Conservation (phyloP, 2,888 invertebrate species). For the Ophioninae sp. region DNA sequence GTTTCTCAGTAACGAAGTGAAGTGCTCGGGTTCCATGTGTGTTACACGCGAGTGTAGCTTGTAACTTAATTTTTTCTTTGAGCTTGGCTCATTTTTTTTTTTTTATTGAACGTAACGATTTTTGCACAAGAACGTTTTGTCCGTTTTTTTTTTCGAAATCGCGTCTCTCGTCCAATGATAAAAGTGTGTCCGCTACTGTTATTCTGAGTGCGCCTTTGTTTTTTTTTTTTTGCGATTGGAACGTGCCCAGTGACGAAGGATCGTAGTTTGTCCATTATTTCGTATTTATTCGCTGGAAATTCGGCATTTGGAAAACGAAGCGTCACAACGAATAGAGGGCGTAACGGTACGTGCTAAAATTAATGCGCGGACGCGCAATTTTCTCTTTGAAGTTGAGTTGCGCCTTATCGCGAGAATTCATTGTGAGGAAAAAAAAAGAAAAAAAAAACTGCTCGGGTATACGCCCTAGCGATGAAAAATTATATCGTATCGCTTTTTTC, state of each 20-base stretch:
- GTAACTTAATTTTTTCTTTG: constrained; percentile 5
- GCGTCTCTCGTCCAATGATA: not conserved
- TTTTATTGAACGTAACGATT: not conserved
- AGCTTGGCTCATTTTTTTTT: not conserved
- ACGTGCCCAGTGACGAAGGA: constrained; percentile 35
- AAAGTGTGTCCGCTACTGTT: constrained; percentile 8
- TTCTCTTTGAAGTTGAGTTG: not conserved
- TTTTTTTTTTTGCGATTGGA: constrained; percentile 6
- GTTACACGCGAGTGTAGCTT: constrained; percentile 54
- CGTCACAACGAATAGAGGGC: constrained; percentile 28
- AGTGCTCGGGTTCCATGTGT: constrained; percentile 60
- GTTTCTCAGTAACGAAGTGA: constrained; percentile 60
- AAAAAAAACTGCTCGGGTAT: not conserved
- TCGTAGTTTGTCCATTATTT: constrained; percentile 4
- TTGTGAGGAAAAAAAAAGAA: not conserved
- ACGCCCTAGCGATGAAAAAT: not conserved
- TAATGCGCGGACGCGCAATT: not conserved
- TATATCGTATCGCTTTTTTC: not conserved
- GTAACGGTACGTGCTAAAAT: constrained; percentile 37
- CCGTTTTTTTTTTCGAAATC: not conserved
- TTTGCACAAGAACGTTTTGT: not conserved
- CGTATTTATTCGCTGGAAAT: constrained; percentile 9
- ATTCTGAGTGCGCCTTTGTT: constrained; percentile 24
- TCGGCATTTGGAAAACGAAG: constrained; percentile 13
- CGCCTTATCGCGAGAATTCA: not conserved